phyloP scores from a whole-genome alignment of 2,888 invertebrate genomes.

The Cheilosia vulpina region DNA sequence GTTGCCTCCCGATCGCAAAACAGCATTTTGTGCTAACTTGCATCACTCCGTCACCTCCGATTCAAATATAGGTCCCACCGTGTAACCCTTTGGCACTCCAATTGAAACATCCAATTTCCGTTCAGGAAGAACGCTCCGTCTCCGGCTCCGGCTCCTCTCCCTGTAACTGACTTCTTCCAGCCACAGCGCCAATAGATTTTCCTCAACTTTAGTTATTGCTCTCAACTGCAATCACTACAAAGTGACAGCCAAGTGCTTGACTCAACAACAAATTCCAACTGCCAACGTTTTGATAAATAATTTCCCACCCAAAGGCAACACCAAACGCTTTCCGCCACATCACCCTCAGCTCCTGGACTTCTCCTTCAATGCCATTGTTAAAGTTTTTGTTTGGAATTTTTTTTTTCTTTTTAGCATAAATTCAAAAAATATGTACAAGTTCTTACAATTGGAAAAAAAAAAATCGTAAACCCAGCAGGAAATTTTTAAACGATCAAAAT shows the following conservation, averaged over 20 bases:
- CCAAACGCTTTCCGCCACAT: conserved; percentile 34
- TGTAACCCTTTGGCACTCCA: too few species aligned
- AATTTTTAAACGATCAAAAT: conserved; percentile 74
- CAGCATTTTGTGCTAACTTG: too few species aligned
- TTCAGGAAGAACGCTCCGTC: too few species aligned
- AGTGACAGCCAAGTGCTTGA: not conserved
- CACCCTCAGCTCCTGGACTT: conserved; percentile 33
- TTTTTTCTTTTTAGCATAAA: not conserved
- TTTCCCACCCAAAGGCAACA: not conserved
- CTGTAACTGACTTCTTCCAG: not conserved
- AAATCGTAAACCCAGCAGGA: conserved; percentile 47
- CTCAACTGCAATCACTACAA: not conserved
- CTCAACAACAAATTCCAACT: not conserved
- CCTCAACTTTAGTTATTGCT: not conserved
- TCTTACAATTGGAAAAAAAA: conserved; percentile 31
- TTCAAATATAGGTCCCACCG: too few species aligned
- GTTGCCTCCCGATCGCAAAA: too few species aligned
- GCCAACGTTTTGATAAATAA: not conserved
- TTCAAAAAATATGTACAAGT: conserved; percentile 27
- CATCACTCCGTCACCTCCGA: too few species aligned
- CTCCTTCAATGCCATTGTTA: conserved; percentile 10
- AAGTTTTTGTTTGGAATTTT: conserved; percentile 4
- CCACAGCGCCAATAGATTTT: not conserved
- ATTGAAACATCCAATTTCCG: too few species aligned
- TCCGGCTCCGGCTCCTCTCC: not conserved